These are phyloP conservation scores for Hypocryptadius cinnamomeus DNA, from an alignment of 2,113 vertebrate genomes.

Conservation along the genomic window DNA sequence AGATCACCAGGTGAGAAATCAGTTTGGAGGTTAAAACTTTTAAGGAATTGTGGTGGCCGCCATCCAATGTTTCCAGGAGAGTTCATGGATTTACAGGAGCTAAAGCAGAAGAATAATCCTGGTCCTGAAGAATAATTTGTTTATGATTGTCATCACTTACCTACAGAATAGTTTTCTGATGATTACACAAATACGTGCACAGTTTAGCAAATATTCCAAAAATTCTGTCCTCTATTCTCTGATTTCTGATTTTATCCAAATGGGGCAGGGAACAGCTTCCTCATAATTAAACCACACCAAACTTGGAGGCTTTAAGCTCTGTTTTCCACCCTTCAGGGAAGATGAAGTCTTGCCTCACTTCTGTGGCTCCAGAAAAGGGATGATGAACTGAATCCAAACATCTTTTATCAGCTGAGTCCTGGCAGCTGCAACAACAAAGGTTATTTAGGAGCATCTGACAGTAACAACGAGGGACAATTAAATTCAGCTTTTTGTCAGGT, in stretches of 20 bases:
- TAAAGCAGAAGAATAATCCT: not conserved
- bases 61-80: accelerated
- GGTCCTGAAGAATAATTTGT: not conserved
- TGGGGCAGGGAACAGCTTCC: not conserved
- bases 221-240: not conserved
- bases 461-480: not conserved
- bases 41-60: not conserved
- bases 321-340: not conserved
- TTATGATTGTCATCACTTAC: not conserved
- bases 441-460: not conserved
- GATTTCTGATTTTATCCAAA: not conserved
- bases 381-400: not conserved
- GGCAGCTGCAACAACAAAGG: not conserved
- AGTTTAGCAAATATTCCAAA: not conserved
- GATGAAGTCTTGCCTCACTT: not conserved
- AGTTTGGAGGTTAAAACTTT: not conserved
- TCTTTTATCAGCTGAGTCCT: not conserved
- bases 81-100: not conserved
- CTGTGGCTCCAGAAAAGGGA: not conserved
- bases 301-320: not conserved
- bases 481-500: not conserved
- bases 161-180: not conserved
- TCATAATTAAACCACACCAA: not conserved
- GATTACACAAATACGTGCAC: not conserved
- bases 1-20: not conserved